A percentile compares a stretch with the other conserved stretches of the same genome.
phyloP scores from a whole-genome alignment of 2,797 vertebrate genomes.

The Eulemur albifrons region DNA sequence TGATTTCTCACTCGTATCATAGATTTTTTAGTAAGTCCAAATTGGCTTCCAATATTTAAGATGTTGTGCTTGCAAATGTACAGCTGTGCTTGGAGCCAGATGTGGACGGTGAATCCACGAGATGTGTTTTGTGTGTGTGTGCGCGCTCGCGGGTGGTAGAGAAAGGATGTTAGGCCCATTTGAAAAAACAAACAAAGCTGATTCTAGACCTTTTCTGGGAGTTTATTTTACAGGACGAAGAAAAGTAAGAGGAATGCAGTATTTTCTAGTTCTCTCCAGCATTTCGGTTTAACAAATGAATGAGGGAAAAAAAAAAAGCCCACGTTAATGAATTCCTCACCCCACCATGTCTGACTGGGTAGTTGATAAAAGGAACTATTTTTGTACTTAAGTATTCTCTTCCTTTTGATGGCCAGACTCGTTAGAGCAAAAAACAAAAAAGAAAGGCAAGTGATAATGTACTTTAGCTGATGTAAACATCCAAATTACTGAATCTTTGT shows the following conservation, averaged over 20 bases:
- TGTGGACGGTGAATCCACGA: not conserved
- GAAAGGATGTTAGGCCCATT: constrained; percentile 37
- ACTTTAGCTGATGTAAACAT: constrained; percentile 56
- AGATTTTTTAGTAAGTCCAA: constrained; percentile 76
- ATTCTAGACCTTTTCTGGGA: constrained; percentile 28
- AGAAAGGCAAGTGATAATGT: constrained; percentile 30
- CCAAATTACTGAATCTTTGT: not conserved
- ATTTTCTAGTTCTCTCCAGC: constrained; percentile 39
- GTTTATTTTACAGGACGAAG: constrained; percentile 32
- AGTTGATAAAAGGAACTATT: constrained; percentile 26
- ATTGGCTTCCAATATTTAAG: constrained; percentile 74
- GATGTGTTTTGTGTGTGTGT: not conserved
- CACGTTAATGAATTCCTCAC: constrained; percentile 55
- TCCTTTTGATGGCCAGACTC: not conserved
- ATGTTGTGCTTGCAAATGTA: constrained; percentile 60
- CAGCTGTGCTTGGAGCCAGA: constrained; percentile 50
- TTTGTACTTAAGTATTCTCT: constrained; percentile 8
- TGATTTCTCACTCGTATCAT: constrained; percentile 72
- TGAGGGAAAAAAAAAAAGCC: not conserved
- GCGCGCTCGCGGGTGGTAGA: not conserved
- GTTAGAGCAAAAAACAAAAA: constrained; percentile 40
- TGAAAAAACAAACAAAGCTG: constrained; percentile 53
- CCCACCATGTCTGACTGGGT: constrained; percentile 13
- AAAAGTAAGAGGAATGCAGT: constrained; percentile 44
- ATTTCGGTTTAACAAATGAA: constrained; percentile 28